Conservation (phyloP, 2,888 invertebrate genomes). For the Clistopyga incitator region DNA sequence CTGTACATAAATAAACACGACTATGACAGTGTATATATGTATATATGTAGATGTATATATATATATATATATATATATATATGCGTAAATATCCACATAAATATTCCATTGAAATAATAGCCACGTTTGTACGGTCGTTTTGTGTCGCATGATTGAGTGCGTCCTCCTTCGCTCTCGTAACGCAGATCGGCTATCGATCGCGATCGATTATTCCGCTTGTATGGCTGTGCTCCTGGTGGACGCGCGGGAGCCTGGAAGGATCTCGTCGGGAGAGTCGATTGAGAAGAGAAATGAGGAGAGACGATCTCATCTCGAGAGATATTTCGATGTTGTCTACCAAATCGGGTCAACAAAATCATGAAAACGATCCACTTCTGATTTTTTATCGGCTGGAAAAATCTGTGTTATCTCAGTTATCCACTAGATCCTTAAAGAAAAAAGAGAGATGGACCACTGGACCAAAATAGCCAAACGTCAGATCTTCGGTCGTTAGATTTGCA, state of each 20-base stretch:
- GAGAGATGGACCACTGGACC: background rate
- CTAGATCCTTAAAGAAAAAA: background rate
- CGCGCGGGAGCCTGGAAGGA: constrained; percentile 7
- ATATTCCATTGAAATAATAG: constrained; percentile 64
- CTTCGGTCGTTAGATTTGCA: background rate
- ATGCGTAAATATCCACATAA: background rate
- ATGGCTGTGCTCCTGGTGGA: constrained; percentile 12
- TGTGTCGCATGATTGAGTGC: constrained; percentile 58
- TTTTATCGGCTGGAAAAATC: background rate
- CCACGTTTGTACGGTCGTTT: constrained; percentile 50
- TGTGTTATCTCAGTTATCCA: background rate
- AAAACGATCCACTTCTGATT: background rate
- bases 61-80: background rate
- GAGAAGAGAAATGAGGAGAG: background rate
- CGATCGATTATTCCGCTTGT: constrained; percentile 62
- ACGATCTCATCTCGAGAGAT: constrained; percentile 29
- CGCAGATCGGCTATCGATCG: constrained; percentile 57
- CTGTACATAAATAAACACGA: too few relatives aligned
- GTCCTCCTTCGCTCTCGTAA: constrained; percentile 31
- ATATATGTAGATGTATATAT: background rate
- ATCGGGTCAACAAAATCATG: background rate
- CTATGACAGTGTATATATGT: background rate
- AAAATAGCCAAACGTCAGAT: background rate
- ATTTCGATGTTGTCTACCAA: constrained; percentile 1
- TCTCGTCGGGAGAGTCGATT: constrained; percentile 27